Evolutionary conservation across 2,797 vertebrate species (phyloP).

Genomic region (Aldrovandia affinis): DNA sequence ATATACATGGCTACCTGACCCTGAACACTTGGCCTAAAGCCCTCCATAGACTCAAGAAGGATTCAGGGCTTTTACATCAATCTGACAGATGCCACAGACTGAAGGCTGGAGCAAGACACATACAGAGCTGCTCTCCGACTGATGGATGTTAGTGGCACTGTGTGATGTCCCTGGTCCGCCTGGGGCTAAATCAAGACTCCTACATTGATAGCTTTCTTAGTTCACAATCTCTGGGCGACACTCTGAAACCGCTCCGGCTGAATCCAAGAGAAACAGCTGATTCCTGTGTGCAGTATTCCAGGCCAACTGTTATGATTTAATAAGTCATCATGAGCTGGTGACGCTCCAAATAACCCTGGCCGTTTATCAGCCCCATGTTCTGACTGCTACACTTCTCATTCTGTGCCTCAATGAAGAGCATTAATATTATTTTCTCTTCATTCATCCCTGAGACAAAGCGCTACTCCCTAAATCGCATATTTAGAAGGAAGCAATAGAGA

Average conservation of each 20-base stretch:
- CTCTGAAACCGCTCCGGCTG: neutral
- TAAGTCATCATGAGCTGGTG: neutral
- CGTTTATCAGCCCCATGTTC: neutral
- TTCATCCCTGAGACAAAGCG: neutral
- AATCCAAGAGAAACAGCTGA: neutral
- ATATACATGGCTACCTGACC: conserved; percentile 21
- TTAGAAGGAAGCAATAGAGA: neutral
- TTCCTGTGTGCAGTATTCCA: neutral
- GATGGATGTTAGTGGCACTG: neutral
- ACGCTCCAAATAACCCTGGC: neutral
- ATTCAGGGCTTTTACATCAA: conserved; percentile 6
- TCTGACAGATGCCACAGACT: neutral
- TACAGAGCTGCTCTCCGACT: neutral
- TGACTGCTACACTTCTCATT: neutral
- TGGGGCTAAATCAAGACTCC: neutral
- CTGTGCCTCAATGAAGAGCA: neutral
- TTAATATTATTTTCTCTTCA: neutral
- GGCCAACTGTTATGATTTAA: neutral
- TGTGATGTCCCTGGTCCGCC: neutral
- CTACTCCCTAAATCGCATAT: neutral
- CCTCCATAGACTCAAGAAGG: conserved; percentile 5
- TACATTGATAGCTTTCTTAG: neutral
- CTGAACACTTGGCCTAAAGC: neutral
- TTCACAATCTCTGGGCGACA: neutral
- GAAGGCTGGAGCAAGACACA: neutral